These are phyloP conservation scores for Hypercompe scribonia DNA, from an alignment of 2,888 invertebrate genomes.

Conservation along the genomic window DNA sequence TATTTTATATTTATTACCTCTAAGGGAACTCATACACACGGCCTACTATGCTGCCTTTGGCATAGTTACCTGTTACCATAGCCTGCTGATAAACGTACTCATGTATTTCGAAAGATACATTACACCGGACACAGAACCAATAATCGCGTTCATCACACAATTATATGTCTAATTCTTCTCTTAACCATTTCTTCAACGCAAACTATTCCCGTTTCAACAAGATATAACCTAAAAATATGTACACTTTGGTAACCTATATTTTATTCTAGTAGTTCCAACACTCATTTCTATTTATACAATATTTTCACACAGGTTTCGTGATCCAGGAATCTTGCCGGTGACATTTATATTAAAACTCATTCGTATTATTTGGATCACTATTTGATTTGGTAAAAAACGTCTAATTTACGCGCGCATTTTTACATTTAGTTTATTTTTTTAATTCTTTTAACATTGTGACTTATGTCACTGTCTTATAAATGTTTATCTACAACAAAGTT, in stretches of 20 bases:
- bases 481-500: too few species aligned
- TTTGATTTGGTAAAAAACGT: not conserved
- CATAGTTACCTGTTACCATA: not conserved
- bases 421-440: too few species aligned
- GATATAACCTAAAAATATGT: constrained; percentile 44
- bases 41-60: not conserved
- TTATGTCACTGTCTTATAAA: too few species aligned
- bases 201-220: constrained; percentile 21
- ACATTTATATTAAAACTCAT: constrained; percentile 11
- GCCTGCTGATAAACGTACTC: not conserved
- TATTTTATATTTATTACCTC: not conserved
- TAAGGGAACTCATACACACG: not conserved
- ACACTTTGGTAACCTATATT: constrained; percentile 49
- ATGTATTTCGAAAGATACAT: not conserved
- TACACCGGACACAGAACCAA: too few species aligned
- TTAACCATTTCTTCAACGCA: constrained; percentile 6
- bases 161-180: not conserved
- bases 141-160: too few species aligned
- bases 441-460: too few species aligned
- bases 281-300: constrained; percentile 44
- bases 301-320: constrained; percentile 11
- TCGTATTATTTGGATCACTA: not conserved
- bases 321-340: constrained; percentile 14
- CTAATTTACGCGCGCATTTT: not conserved
- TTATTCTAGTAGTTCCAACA: constrained; percentile 36